Evolutionary conservation across 2,797 vertebrate species (phyloP), one percentile per base, ranked within the genome.

Genomic region (Alfaro cultratus): DNA sequence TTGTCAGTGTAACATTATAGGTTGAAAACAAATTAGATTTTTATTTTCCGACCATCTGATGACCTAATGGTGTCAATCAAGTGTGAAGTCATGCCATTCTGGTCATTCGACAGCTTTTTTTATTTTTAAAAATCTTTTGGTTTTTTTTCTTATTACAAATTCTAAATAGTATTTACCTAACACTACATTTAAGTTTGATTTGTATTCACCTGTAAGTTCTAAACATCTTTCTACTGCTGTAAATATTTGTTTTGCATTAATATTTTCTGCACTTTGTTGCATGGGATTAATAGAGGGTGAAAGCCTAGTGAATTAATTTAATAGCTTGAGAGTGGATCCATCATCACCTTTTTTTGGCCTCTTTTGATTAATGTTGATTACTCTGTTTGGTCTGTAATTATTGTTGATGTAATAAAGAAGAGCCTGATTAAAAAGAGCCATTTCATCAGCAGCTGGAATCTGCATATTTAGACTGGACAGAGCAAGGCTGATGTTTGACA

Each of bases 361-460:
- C 76, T 75, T 74, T 80, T 90, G 84, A 83, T 73, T 93, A 92
- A 94, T 87, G 87, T 85, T 88, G 90, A 94, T 93, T 88, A 88
- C 89, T 92, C 85, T 77, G 84, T 92, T 92, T 89, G 83, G 81
- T 81, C 77, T 9, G 88, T 88, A 91, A 94, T 94, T 93, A 92
- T 92, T 79, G 83, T 79, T 16, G 78, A 81, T 78, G 86, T 78
- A 85, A 82, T 83, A 84, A 90, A 85, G 74, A 79, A 77, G 76
- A 80, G 72, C 77, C 85, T 88, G 93, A 95, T 95, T 94, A 93
- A 93, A 89, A 82, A 49, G 81, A 85, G 89, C 93, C 92, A 92
- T 95, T 93, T 92, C 90, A 95, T 94, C 92, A 93, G 82, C 86
- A 81, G 77, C 78, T 73, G 36, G 82, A 80, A 87, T 85, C 78